A percentile compares a stretch with the other conserved stretches of the same genome.
Conservation (phyloP, 2,113 vertebrate species). For the Sturnira hondurensis region DNA sequence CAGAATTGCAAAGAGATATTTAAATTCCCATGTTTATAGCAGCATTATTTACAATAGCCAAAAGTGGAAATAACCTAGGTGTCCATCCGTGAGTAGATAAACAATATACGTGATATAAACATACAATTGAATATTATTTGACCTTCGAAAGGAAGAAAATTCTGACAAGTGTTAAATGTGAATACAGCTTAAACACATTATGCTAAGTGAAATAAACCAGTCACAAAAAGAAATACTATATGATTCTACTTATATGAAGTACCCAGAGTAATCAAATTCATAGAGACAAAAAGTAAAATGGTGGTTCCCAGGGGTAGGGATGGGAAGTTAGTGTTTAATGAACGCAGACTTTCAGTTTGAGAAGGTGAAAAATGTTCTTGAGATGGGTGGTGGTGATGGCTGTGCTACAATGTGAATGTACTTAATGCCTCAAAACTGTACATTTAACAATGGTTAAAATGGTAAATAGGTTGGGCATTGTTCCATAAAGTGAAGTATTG, state of each 20-base stretch:
- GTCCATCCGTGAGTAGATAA: background rate
- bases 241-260: background rate
- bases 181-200: background rate
- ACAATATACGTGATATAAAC: background rate
- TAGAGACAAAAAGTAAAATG: background rate
- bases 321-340: background rate
- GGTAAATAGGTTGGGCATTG: too few species aligned
- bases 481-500: too few species aligned
- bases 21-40: background rate
- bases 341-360: background rate
- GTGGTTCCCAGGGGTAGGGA: background rate
- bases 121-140: background rate
- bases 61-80: background rate
- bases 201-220: background rate
- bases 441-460: background rate
- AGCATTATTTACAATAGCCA: background rate
- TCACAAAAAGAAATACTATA: background rate
- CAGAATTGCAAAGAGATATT: background rate
- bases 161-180: background rate
- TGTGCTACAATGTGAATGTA: accelerated
- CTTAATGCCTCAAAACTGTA: background rate
- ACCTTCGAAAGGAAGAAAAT: background rate
- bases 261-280: background rate
- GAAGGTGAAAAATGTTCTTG: background rate
- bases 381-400: background rate